These are phyloP conservation scores for Nezara viridula DNA, from an alignment of 2,888 invertebrate species.

Conservation along the genomic window DNA sequence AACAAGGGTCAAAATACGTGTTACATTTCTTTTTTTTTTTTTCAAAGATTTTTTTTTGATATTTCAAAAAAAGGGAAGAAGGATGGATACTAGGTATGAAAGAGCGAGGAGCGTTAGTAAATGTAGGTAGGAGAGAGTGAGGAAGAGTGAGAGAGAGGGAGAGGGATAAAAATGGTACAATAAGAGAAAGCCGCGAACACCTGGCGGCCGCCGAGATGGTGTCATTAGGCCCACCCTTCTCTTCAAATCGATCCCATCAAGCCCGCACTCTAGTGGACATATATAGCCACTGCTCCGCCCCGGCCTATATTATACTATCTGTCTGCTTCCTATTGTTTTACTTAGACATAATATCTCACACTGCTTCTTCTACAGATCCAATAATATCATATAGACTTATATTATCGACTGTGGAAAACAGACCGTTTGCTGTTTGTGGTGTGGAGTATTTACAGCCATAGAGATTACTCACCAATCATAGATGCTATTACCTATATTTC, in stretches of 20 bases:
- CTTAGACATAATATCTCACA: not conserved
- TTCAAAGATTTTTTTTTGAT: not conserved
- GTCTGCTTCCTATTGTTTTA: not conserved
- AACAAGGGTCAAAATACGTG: too few species aligned
- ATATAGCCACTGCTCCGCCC: not conserved
- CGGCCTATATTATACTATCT: not conserved
- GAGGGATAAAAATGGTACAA: constrained; percentile 45
- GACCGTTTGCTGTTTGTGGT: too few species aligned
- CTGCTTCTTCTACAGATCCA: too few species aligned
- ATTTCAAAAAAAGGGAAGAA: not conserved
- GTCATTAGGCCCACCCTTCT: constrained; percentile 8
- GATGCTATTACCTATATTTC: too few species aligned
- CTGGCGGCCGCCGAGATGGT: not conserved
- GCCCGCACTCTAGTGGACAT: not conserved
- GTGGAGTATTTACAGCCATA: too few species aligned
- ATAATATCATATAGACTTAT: too few species aligned
- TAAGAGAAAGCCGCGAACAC: constrained; percentile 11
- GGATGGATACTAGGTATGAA: constrained; percentile 13
- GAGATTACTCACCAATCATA: too few species aligned
- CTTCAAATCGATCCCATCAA: constrained; percentile 45
- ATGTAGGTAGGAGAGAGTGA: constrained; percentile 41
- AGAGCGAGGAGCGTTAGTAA: constrained; percentile 16
- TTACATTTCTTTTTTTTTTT: too few species aligned
- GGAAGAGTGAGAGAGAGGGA: constrained; percentile 47
- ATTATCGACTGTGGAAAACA: too few species aligned